These are phyloP conservation scores for Heliothis peltigera DNA, from an alignment of 2,888 invertebrate species.

Conservation along the genomic window DNA sequence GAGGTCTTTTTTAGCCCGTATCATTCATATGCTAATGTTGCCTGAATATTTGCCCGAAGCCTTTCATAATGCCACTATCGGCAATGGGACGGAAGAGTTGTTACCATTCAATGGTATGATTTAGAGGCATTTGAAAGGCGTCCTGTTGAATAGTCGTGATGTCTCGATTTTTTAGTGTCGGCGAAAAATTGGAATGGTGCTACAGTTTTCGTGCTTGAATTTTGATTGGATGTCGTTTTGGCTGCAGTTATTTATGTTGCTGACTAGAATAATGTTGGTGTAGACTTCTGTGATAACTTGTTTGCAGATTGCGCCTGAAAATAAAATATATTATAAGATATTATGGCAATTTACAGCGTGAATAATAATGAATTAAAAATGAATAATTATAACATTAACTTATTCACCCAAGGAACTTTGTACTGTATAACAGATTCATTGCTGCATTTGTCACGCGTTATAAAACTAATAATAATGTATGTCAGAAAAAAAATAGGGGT, in stretches of 20 bases:
- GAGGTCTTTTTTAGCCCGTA: conserved; percentile 76
- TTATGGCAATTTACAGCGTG: too few species aligned
- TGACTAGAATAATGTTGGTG: neutral
- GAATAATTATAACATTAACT: too few species aligned
- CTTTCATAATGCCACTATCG: conserved; percentile 58
- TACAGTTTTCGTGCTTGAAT: neutral
- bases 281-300: too few species aligned
- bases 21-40: conserved; percentile 87
- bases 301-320: too few species aligned
- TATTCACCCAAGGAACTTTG: too few species aligned
- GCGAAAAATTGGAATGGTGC: neutral
- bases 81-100: conserved; percentile 62
- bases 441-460: too few species aligned
- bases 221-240: neutral
- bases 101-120: conserved; percentile 56
- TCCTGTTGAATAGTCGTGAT: conserved; percentile 28
- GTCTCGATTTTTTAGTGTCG: conserved; percentile 36
- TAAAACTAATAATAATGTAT: too few species aligned
- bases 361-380: too few species aligned
- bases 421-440: too few species aligned
- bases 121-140: conserved; percentile 40
- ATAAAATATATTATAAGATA: too few species aligned
- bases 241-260: neutral
- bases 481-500: too few species aligned
- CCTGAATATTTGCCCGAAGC: conserved; percentile 72